Evolutionary conservation across 2,113 vertebrate genomes (phyloP).

Genomic region (Catagonus wagneri): DNA sequence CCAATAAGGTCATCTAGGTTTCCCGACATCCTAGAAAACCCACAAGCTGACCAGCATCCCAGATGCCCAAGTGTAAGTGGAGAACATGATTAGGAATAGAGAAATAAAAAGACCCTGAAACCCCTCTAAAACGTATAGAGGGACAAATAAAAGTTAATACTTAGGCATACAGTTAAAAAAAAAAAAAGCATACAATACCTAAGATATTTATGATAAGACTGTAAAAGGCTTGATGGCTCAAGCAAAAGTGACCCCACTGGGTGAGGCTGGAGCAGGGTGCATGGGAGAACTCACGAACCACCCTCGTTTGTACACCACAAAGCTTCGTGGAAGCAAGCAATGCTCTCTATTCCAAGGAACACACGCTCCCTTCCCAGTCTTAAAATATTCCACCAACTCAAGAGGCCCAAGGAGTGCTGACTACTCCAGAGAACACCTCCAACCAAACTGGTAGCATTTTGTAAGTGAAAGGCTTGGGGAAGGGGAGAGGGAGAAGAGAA

Average conservation of each 20-base stretch:
- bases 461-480: background rate
- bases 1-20: conserved; percentile 89
- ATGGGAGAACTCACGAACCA: background rate
- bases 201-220: conserved; percentile 72
- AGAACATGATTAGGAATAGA: conserved; percentile 78
- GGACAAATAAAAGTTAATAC: conserved; percentile 31
- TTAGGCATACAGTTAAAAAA: conserved; percentile 72
- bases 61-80: conserved; percentile 85
- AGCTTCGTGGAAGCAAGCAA: background rate
- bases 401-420: background rate
- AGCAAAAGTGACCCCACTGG: conserved; percentile 59
- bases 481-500: rapidly evolving
- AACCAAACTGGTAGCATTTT: conserved; percentile 41
- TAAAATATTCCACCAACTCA: conserved; percentile 23
- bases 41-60: conserved; percentile 85
- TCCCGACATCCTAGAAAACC: conserved; percentile 87
- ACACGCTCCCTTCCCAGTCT: background rate
- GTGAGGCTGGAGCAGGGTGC: conserved; percentile 35
- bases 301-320: background rate
- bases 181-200: conserved; percentile 52
- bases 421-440: background rate
- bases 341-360: background rate
- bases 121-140: background rate
- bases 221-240: conserved; percentile 64
- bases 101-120: background rate